These are phyloP conservation scores for Drosophila helvetica DNA, from an alignment of 2,888 invertebrate genomes.

Conservation along the genomic window DNA sequence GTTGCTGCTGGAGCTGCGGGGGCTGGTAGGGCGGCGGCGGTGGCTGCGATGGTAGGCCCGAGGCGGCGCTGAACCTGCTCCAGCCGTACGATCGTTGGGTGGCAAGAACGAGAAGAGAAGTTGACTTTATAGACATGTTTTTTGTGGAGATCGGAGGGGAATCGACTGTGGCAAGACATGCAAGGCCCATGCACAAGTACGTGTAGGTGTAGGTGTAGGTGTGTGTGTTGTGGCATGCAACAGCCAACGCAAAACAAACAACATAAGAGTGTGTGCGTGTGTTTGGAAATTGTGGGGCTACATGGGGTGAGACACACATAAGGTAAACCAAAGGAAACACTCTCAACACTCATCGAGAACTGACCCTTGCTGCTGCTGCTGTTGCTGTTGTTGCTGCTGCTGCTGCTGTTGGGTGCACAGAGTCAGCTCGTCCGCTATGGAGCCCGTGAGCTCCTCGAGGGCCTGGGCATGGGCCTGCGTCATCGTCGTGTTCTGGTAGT, in stretches of 20 bases:
- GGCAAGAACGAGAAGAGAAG: conserved; percentile 70
- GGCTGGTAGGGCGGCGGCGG: conserved; percentile 86
- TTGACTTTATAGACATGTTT: conserved; percentile 76
- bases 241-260: conserved; percentile 20
- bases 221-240: conserved; percentile 27
- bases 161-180: conserved; percentile 4
- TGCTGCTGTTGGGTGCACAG: conserved; percentile 83
- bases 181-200: conserved; percentile 14
- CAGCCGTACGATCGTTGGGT: conserved; percentile 86
- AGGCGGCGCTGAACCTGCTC: conserved; percentile 84
- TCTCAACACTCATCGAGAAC: conserved; percentile 72
- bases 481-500: conserved; percentile 86
- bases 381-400: neutral
- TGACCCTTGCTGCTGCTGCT: conserved; percentile 85
- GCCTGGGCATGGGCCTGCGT: conserved; percentile 86
- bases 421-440: conserved; percentile 84
- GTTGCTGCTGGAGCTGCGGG: conserved; percentile 73
- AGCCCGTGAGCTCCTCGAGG: conserved; percentile 90
- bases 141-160: neutral
- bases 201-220: neutral
- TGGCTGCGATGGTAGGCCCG: conserved; percentile 85
- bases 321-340: conserved; percentile 38
- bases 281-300: neutral
- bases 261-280: conserved; percentile 6
- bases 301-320: conserved; percentile 33